Conservation (phyloP, 2,113 vertebrate genomes). For the Phyllostomus hastatus region DNA sequence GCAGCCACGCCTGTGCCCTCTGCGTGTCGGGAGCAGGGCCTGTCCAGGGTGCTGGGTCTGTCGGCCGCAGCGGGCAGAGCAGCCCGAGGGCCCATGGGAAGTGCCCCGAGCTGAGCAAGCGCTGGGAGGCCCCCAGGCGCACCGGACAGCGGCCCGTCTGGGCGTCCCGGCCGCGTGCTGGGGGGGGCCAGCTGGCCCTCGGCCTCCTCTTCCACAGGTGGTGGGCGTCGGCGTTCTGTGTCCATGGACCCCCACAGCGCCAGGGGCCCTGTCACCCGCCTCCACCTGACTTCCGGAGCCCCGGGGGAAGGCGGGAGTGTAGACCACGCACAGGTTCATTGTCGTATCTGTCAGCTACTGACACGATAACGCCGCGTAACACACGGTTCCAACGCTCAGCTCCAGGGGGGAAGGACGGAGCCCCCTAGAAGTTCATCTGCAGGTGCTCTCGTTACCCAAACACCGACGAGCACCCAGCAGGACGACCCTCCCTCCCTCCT, state of each 20-base stretch:
- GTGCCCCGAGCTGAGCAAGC: neutral
- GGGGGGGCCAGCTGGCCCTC: neutral
- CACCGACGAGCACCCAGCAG: accelerated
- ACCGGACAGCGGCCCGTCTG: neutral
- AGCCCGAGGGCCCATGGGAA: neutral
- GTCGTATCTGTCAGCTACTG: no score
- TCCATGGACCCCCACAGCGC: neutral
- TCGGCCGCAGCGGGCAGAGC: neutral
- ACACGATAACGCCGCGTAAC: no score
- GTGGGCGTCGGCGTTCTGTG: neutral
- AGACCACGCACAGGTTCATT: no score
- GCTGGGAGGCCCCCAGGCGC: no score
- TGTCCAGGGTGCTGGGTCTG: neutral
- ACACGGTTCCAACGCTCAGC: neutral
- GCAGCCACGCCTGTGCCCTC: neutral
- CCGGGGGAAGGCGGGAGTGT: no score
- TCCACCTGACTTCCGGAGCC: no score
- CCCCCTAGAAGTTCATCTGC: neutral
- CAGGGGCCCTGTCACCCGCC: no score
- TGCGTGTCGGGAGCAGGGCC: neutral
- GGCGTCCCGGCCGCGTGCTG: accelerated
- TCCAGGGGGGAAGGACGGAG: neutral
- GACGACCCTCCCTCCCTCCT: no score
- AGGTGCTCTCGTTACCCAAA: neutral
- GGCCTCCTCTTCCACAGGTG: neutral